Conservation (phyloP, 2,888 invertebrate genomes). For the Nemoura dubitans region DNA sequence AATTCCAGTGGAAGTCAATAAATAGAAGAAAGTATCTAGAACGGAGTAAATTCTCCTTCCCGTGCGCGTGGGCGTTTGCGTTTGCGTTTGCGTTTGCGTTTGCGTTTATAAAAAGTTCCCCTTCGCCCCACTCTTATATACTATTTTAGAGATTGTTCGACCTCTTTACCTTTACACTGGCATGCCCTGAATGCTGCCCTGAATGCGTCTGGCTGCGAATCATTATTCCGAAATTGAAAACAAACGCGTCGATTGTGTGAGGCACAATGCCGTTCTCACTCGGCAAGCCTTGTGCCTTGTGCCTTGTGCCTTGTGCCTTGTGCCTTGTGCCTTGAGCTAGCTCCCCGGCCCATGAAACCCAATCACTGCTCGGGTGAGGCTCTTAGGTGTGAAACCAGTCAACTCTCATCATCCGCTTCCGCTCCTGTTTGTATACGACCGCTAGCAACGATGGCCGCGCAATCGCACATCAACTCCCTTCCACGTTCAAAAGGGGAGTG, state of each 20-base stretch:
- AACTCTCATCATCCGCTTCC: slow-evolving; percentile 41
- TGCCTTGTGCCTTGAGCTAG: no score
- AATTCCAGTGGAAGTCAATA: not conserved
- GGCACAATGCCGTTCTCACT: not conserved
- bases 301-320: no score
- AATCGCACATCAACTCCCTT: no score
- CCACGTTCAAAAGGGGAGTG: no score
- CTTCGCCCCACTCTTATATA: not conserved
- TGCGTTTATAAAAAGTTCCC: no score
- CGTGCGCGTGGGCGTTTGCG: no score
- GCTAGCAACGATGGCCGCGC: not conserved
- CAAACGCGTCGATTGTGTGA: not conserved
- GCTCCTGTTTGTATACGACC: not conserved
- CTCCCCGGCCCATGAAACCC: not conserved
- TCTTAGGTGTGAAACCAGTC: slow-evolving; percentile 44
- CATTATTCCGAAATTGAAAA: no score
- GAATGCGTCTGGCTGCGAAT: no score
- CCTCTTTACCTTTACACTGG: not conserved
- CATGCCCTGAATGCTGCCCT: not conserved
- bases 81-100: no score
- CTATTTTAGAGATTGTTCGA: not conserved
- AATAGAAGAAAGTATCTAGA: no score
- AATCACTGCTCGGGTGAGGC: not conserved
- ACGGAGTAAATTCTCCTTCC: no score
- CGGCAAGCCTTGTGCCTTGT: not conserved